Evolutionary conservation across 2,888 invertebrate species (phyloP), one percentile per base, ranked within the genome.

Genomic region (Andrena hattorfiana): DNA sequence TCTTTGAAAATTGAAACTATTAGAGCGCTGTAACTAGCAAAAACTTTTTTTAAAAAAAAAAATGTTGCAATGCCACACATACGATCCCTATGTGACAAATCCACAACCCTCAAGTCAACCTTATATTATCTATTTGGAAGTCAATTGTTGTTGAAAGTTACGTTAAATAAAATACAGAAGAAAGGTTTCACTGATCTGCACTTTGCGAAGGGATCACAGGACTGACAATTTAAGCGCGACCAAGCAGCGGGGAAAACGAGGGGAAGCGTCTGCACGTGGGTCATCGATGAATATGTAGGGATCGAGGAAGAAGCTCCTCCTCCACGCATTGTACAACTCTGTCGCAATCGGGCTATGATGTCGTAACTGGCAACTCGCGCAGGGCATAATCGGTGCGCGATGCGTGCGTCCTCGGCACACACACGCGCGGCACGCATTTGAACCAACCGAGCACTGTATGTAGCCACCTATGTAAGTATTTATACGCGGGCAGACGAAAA

Each of bases 331-430:
- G 30, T 71, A 72, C 79, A 59, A 75, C 78, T 68, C 80, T 85
- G 87, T 81, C 79, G 77, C 74, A 87, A 87, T 77, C 69, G 67
- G 64, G 54, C 70, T 42, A 42, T 48, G 71, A 8, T 87, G 80
- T 81, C 80, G 87, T 68, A 84, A 77, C 20, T 20, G 23, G 10
- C 35, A 51, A 49, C 42, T 23, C 48, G 64, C 28, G 28, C 51
- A 28, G 76, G 70, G 74, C 56, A 70, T 59, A 71, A 78, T 69
- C 72, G 77, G 76, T 72, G 49, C 16, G 48, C 66, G 56, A 78
- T 77, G 84, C 76, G 78, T 71, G 68, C 66, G 64, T 64, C 71
- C 70, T 77, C 85, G 77, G n/a, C 42, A 4, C 42, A 16, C 42
- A 16, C 42, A 5, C 42, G 16, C 42, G 16, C 42, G 42, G 4